Conservation (phyloP, 2,113 vertebrate genomes). For the Narcine bancroftii region DNA sequence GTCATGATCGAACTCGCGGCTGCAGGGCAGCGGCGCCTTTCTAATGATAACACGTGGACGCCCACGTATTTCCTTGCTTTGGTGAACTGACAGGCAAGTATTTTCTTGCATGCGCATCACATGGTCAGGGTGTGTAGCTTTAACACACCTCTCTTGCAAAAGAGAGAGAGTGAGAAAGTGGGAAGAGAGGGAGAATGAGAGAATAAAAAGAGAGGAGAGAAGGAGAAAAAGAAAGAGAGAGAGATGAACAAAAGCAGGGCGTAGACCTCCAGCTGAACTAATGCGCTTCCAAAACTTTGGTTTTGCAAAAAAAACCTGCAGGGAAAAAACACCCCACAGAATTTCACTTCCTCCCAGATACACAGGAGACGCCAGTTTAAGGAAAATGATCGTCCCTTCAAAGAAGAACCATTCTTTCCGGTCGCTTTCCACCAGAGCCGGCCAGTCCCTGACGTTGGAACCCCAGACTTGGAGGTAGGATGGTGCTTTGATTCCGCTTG, state of each 20-base stretch:
- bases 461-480: not conserved
- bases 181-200: too few relatives aligned
- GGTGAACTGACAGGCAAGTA: too few relatives aligned
- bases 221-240: not conserved
- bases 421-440: not conserved
- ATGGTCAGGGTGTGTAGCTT: too few relatives aligned
- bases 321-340: not conserved
- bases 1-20: too few relatives aligned
- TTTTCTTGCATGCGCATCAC: too few relatives aligned
- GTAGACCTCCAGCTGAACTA: not conserved
- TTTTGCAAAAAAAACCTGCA: not conserved
- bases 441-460: not conserved
- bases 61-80: too few relatives aligned
- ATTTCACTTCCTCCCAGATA: not conserved
- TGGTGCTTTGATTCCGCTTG: not conserved
- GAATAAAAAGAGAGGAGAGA: too few relatives aligned
- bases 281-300: not conserved
- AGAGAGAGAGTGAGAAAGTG: not conserved
- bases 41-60: too few relatives aligned
- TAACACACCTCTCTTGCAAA: too few relatives aligned
- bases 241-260: not conserved
- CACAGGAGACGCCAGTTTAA: not conserved
- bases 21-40: too few relatives aligned
- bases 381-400: not conserved
- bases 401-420: not conserved